phyloP scores from a whole-genome alignment of 2,888 invertebrate genomes.

The Folsomia candida region DNA sequence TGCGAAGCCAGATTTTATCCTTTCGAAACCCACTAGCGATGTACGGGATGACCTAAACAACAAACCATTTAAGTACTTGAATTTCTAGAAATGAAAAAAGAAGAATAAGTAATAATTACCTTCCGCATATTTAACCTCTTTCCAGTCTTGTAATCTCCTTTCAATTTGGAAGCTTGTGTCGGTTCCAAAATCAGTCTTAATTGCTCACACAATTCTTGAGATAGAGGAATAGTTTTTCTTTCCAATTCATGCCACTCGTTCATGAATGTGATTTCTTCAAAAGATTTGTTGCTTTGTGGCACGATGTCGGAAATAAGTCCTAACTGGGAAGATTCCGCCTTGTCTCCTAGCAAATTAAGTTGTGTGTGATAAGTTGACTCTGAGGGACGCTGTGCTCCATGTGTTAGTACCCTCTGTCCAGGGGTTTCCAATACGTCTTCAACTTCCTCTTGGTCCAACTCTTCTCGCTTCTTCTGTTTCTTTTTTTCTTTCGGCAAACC shows the following conservation, averaged over 20 bases:
- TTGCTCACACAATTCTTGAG: constrained; percentile 87
- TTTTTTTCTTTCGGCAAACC: constrained; percentile 44
- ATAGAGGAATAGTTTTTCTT: constrained; percentile 58
- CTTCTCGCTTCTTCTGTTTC: constrained; percentile 52
- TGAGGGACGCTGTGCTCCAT: constrained; percentile 64
- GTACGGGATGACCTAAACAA: constrained; percentile 81
- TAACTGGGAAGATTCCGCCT: not conserved
- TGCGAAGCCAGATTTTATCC: constrained; percentile 96
- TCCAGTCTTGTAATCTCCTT: constrained; percentile 95
- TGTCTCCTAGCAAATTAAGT: constrained; percentile 38
- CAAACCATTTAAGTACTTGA: constrained; percentile 12
- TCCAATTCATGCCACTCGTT: constrained; percentile 50
- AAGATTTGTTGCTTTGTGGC: constrained; percentile 14
- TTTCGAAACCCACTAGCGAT: constrained; percentile 98
- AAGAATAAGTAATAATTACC: too few species aligned
- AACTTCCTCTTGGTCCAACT: constrained; percentile 55
- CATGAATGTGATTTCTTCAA: constrained; percentile 31
- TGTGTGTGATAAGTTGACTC: constrained; percentile 76
- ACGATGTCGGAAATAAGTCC: not conserved
- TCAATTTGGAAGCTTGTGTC: constrained; percentile 83
- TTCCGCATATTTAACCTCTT: constrained; percentile 97
- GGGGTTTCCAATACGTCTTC: constrained; percentile 60
- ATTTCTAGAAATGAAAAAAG: not conserved
- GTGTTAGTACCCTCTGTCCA: constrained; percentile 70
- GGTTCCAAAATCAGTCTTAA: constrained; percentile 92